A percentile compares a stretch with the other conserved stretches of the same genome.
phyloP scores from a whole-genome alignment of 2,797 vertebrate genomes.

The Oreochromis grahami region DNA sequence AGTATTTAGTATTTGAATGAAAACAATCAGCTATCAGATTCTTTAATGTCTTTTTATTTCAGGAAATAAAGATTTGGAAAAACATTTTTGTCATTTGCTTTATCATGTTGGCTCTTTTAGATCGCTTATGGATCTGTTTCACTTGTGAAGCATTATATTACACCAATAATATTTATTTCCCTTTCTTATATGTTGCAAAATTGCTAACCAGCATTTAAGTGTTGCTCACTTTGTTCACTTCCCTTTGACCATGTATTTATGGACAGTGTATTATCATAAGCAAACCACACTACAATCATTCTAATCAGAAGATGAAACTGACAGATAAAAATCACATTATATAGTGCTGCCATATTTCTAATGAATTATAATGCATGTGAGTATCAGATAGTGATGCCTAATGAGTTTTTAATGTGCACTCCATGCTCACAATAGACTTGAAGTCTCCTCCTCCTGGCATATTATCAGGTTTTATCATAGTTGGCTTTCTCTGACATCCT shows the following conservation, averaged over 20 bases:
- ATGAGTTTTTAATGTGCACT: constrained; percentile 52
- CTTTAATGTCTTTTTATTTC: background rate
- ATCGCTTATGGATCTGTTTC: background rate
- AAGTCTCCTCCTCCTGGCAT: constrained; percentile 42
- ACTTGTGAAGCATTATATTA: background rate
- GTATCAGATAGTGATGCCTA: constrained; percentile 51
- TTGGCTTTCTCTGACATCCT: constrained; percentile 46
- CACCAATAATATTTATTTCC: background rate
- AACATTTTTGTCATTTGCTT: background rate
- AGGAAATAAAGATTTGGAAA: background rate
- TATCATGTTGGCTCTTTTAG: background rate
- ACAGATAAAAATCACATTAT: constrained; percentile 58
- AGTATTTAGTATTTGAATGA: background rate
- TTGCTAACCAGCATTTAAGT: background rate
- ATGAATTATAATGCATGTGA: constrained; percentile 57
- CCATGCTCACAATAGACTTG: constrained; percentile 36
- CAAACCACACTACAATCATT: constrained; percentile 30
- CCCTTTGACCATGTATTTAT: background rate
- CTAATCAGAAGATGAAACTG: constrained; percentile 36
- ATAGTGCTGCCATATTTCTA: constrained; percentile 34
- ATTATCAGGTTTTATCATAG: constrained; percentile 59
- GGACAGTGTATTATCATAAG: constrained; percentile 9
- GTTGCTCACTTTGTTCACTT: background rate
- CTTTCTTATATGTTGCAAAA: background rate
- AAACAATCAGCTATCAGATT: background rate